These are phyloP conservation scores for Drosophila kambysellisi DNA, from an alignment of 2,888 invertebrate species.

Conservation along the genomic window DNA sequence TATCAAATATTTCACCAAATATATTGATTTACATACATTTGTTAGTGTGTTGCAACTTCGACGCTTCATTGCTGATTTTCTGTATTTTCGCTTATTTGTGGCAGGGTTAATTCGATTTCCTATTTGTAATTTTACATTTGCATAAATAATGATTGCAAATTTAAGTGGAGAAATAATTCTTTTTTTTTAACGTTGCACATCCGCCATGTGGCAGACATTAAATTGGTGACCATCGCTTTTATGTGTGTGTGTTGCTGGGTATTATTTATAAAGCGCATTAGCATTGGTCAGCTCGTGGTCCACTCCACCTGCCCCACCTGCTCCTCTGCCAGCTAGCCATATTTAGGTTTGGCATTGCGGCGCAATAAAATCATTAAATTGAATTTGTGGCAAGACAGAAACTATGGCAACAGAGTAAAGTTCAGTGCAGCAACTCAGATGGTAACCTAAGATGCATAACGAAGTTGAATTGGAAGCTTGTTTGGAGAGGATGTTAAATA, in stretches of 20 bases:
- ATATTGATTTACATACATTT: background rate
- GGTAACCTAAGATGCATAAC: background rate
- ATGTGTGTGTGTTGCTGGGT: background rate
- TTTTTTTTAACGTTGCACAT: constrained; percentile 31
- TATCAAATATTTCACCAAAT: background rate
- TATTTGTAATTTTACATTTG: constrained; percentile 5
- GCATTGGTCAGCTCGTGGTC: constrained; percentile 23
- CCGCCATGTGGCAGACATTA: constrained; percentile 36
- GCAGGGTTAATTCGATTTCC: background rate
- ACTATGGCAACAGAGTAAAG: background rate
- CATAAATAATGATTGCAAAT: constrained; percentile 33
- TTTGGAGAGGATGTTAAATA: background rate
- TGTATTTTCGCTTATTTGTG: constrained; percentile 14
- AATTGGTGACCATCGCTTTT: background rate
- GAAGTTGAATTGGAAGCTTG: background rate
- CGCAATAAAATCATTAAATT: constrained; percentile 46
- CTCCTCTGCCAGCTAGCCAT: background rate
- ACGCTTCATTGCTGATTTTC: background rate
- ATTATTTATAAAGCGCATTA: constrained; percentile 40
- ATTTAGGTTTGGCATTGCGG: constrained; percentile 1
- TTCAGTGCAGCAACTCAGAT: background rate
- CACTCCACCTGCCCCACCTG: background rate
- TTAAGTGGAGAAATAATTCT: constrained; percentile 14
- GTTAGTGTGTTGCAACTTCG: background rate
- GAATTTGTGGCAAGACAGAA: constrained; percentile 11